A percentile compares a stretch with the other conserved stretches of the same genome.
These are phyloP conservation scores for Sitobion miscanthi DNA, from an alignment of 1,140 invertebrate genomes.

Conservation along the genomic window DNA sequence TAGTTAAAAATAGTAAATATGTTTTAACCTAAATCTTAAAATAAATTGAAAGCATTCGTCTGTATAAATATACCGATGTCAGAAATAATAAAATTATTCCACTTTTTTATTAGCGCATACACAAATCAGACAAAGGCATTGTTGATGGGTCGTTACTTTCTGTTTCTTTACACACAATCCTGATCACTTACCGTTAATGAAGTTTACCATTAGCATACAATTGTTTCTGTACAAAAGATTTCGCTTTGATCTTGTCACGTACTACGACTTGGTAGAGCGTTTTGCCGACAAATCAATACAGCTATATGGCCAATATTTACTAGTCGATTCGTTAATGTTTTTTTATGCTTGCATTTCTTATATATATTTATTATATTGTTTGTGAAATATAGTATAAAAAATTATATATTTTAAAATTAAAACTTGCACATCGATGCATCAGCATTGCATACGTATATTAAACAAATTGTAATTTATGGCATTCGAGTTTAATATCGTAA, in stretches of 20 bases:
- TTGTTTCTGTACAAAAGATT: neutral
- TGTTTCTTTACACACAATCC: neutral
- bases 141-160: neutral
- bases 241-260: constrained; percentile 7
- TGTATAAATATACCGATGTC: neutral
- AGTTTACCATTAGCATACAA: neutral
- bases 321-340: neutral
- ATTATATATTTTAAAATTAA: neutral
- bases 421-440: neutral
- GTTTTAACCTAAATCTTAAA: neutral
- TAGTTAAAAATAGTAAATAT: neutral
- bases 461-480: neutral
- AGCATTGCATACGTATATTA: neutral
- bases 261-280: neutral
- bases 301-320: neutral
- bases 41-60: neutral
- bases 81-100: neutral
- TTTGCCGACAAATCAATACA: neutral
- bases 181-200: constrained; percentile 20
- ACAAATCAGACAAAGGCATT: neutral
- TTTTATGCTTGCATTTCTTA: neutral
- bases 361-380: neutral
- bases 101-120: neutral
- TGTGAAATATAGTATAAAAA: neutral
- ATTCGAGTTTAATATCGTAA: neutral